Base-by-base conservation (phyloP, 2,113 vertebrate genomes). In the Etheostoma cragini region DNA sequence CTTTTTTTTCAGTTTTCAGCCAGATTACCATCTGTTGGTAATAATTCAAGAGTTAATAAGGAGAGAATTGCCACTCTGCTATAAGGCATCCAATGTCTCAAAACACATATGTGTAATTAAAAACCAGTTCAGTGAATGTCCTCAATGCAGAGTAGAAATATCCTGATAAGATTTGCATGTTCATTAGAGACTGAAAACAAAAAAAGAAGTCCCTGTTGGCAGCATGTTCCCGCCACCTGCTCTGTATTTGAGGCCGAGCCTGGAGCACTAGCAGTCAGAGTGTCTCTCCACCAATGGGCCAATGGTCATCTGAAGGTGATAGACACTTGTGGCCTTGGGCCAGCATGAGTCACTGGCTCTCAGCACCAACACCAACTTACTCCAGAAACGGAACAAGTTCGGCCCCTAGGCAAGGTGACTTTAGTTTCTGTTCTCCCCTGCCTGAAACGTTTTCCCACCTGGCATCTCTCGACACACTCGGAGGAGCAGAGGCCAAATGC, bases 331-430 rank as follows among this genome's bases (percentile, higher is more conserved):
- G 83, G 88, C 92, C 88, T n/a, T 49, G 56, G 86, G 93, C 88
- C 86, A 92, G 47, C 47, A 6, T 85, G 82, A 93, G 83, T 93
- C 90, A 90, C 80, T 73, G 67, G 63, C 83, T 90, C 69, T 84
- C 69, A 50, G 52, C 58, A 49, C 54, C 65, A 53, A 63, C 71
- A 46, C 54, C 4, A 70, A 81, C 57, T 74, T 77, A 78, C 83
- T 90, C 81, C 73, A 85, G 42, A 86, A 89, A 87, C 61, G 35
- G 76, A 71, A 85, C 14, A 78, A 75, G 77, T 76, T 81, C 56
- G 11, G 13, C 82, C 87, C 82, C 33, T 72, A 84, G 81, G 89
- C 88, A 93, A 94, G 91, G 91, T 94, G 89, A 93, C 89, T 88
- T 76, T 42, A 24, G 63, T 53, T 50, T 33, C 73, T 4, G 21